These are phyloP conservation scores for Archivesica marissinica DNA, from an alignment of 1,140 invertebrate species.

Conservation along the genomic window DNA sequence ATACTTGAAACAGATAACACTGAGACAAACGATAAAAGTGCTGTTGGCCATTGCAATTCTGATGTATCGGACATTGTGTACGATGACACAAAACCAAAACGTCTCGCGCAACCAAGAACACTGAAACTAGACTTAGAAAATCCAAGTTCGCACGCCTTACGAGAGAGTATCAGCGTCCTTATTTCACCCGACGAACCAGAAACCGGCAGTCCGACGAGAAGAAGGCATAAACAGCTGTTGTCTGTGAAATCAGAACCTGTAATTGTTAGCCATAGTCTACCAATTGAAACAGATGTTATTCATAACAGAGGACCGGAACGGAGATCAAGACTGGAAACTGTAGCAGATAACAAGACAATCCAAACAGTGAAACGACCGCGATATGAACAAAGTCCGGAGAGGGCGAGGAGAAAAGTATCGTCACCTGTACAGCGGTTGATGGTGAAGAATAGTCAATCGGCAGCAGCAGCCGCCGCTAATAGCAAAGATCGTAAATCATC, in stretches of 20 bases:
- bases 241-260: not conserved
- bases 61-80: slow-evolving; percentile 38
- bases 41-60: not conserved
- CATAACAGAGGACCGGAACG: not conserved
- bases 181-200: slow-evolving; percentile 38
- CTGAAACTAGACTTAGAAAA: slow-evolving; percentile 4
- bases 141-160: not conserved
- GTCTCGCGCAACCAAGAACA: not conserved
- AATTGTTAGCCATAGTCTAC: not conserved
- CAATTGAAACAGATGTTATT: not conserved
- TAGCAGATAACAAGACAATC: not conserved
- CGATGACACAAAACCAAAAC: slow-evolving; percentile 55
- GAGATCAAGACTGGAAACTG: not conserved
- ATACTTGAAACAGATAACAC: not conserved
- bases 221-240: not conserved
- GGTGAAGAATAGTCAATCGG: not conserved
- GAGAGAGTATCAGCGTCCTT: slow-evolving; percentile 39
- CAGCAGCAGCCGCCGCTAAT: slow-evolving; percentile 14
- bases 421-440: slow-evolving; percentile 45
- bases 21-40: not conserved
- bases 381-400: slow-evolving; percentile 20
- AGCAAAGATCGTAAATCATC: slow-evolving; percentile 32
- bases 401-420: not conserved
- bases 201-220: not conserved
- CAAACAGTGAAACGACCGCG: not conserved